These are phyloP conservation scores for Carterocephalus palaemon DNA, from an alignment of 2,888 invertebrate species.

Conservation along the genomic window DNA sequence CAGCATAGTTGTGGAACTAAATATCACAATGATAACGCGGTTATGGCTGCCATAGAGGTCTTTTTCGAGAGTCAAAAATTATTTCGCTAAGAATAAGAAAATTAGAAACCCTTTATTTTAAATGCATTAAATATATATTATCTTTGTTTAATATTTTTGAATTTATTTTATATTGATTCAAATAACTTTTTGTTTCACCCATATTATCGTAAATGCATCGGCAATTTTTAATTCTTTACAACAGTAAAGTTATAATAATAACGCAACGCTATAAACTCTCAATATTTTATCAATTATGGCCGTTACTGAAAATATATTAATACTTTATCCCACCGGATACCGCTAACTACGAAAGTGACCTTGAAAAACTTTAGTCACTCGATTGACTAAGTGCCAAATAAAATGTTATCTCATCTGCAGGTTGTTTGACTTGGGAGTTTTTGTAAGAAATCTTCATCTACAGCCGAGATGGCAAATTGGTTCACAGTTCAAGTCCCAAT, in stretches of 20 bases:
- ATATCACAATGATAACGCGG: too few species aligned
- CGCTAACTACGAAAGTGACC: conserved; percentile 39
- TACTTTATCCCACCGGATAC: conserved; percentile 27
- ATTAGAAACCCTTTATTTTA: too few species aligned
- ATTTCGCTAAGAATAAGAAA: too few species aligned
- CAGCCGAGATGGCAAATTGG: conserved; percentile 26
- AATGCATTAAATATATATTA: too few species aligned
- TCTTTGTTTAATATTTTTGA: too few species aligned
- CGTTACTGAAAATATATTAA: conserved; percentile 24
- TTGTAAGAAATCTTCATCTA: conserved; percentile 37
- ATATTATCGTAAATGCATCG: background rate
- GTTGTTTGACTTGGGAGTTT: conserved; percentile 10
- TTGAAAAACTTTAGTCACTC: conserved; percentile 41
- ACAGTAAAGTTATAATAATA: background rate
- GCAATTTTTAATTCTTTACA: background rate
- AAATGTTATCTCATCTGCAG: conserved; percentile 49
- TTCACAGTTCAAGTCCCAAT: too few species aligned
- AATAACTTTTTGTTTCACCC: too few species aligned
- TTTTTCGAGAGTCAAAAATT: too few species aligned
- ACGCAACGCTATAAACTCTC: background rate
- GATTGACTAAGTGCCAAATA: conserved; percentile 60
- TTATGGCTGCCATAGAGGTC: too few species aligned
- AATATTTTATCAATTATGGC: conserved; percentile 24
- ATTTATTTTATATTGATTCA: too few species aligned
- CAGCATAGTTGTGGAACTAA: too few species aligned